Percentiles rank a stretch among this genome's conserved stretches.
Evolutionary conservation across 2,888 invertebrate species (phyloP).

Genomic region (Drosophila monieri): DNA sequence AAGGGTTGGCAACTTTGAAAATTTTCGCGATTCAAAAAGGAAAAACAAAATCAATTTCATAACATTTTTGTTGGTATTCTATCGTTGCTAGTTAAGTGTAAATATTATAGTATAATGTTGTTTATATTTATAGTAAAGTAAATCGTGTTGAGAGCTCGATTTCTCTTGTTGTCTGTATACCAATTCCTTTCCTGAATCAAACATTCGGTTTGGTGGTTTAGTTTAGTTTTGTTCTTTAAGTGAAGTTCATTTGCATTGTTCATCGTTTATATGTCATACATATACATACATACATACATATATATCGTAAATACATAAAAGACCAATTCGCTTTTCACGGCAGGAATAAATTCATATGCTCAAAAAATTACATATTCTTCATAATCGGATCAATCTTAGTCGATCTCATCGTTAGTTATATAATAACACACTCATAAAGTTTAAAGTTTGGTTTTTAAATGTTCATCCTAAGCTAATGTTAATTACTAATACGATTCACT

Average conservation of each 20-base stretch:
- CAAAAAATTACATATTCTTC: constrained; percentile 66
- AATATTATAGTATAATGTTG: constrained; percentile 10
- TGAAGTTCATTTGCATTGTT: constrained; percentile 37
- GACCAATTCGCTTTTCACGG: constrained; percentile 75
- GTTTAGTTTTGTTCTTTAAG: constrained; percentile 45
- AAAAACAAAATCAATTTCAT: not conserved
- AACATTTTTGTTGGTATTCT: not conserved
- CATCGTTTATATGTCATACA: constrained; percentile 38
- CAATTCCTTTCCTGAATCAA: constrained; percentile 46
- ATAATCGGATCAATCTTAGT: constrained; percentile 29
- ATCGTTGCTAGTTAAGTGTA: constrained; percentile 15
- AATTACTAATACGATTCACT: constrained; percentile 62
- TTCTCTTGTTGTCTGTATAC: constrained; percentile 52
- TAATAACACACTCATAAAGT: constrained; percentile 55
- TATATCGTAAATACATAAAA: constrained; percentile 60
- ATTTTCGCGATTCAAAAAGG: not conserved
- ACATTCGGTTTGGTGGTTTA: constrained; percentile 53
- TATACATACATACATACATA: constrained; percentile 46
- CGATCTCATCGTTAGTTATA: constrained; percentile 33
- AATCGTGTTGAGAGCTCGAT: constrained; percentile 53
- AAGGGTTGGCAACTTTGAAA: not conserved
- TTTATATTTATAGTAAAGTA: constrained; percentile 61
- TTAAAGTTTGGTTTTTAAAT: constrained; percentile 38
- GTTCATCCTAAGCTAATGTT: constrained; percentile 63
- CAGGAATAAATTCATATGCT: constrained; percentile 78